A percentile compares a stretch with the other conserved stretches of the same genome.
phyloP scores from a whole-genome alignment of 2,113 vertebrate genomes.

The Regulus satrapa region DNA sequence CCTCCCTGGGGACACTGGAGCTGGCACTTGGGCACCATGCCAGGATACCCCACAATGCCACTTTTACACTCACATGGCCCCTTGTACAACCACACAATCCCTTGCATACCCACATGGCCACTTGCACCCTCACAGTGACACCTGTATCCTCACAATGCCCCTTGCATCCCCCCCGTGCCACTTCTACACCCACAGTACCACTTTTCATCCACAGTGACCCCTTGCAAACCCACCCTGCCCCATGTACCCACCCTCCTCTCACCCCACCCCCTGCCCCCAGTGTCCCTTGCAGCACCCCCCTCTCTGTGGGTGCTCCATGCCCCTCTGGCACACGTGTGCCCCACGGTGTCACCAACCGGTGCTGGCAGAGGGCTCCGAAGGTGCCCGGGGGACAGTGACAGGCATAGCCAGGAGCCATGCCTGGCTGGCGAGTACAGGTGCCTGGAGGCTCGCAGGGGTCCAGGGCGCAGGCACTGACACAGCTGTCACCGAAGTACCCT shows the following conservation, averaged over 20 bases:
- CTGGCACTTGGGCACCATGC: neutral
- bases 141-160: neutral
- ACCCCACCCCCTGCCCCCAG: accelerated
- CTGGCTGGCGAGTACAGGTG: slow-evolving; percentile 76
- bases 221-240: neutral
- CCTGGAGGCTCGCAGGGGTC: slow-evolving; percentile 90
- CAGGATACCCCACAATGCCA: neutral
- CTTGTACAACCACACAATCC: neutral
- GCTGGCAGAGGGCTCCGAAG: slow-evolving; percentile 91
- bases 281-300: accelerated
- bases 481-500: slow-evolving; percentile 91
- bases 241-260: neutral
- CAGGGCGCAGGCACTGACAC: slow-evolving; percentile 84
- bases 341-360: slow-evolving; percentile 72
- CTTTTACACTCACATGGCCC: neutral
- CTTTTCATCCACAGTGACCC: neutral
- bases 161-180: too few species aligned
- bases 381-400: slow-evolving; percentile 86
- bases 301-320: accelerated
- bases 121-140: neutral
- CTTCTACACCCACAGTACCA: neutral
- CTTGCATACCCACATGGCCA: too few species aligned
- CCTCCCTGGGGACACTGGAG: slow-evolving; percentile 62
- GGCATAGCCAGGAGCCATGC: slow-evolving; percentile 77
- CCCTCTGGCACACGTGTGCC: accelerated